A percentile compares a stretch with the other conserved stretches of the same genome.
Evolutionary conservation across 2,113 vertebrate species (phyloP).

Genomic region (Laterallus jamaicensis): DNA sequence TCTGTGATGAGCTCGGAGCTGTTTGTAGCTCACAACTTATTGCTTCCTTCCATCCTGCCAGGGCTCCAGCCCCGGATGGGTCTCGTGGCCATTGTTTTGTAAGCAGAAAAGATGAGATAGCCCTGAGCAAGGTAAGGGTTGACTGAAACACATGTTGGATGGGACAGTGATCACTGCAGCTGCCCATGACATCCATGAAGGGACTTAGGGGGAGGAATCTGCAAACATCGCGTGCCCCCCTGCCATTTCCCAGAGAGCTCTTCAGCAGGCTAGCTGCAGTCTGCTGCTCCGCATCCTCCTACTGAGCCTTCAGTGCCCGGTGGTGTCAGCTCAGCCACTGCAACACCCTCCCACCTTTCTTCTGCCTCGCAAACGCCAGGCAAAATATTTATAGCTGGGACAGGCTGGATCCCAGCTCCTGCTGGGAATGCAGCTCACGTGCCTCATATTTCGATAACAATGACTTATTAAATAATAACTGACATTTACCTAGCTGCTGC

Average conservation of each 20-base stretch:
- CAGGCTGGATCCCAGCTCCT: not conserved
- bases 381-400: not conserved
- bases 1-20: not conserved
- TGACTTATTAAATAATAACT: conserved; percentile 69
- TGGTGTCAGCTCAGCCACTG: fast-evolving
- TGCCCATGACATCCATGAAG: fast-evolving
- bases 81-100: fast-evolving
- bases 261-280: too few species aligned
- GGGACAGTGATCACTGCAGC: fast-evolving
- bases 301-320: not conserved
- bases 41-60: not conserved
- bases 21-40: not conserved
- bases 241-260: not conserved
- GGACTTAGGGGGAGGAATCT: not conserved
- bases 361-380: not conserved
- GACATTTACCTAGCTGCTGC: conserved; percentile 70
- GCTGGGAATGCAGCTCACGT: conserved; percentile 6
- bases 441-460: conserved; percentile 44
- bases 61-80: not conserved
- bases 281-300: not conserved
- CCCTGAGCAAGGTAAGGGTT: fast-evolving
- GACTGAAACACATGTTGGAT: fast-evolving
- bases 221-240: fast-evolving
- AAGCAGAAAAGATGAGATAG: fast-evolving
- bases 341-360: not conserved